A percentile compares a stretch with the other conserved stretches of the same genome.
phyloP scores from a whole-genome alignment of 2,797 vertebrate species.

The Peromyscus attwateri region DNA sequence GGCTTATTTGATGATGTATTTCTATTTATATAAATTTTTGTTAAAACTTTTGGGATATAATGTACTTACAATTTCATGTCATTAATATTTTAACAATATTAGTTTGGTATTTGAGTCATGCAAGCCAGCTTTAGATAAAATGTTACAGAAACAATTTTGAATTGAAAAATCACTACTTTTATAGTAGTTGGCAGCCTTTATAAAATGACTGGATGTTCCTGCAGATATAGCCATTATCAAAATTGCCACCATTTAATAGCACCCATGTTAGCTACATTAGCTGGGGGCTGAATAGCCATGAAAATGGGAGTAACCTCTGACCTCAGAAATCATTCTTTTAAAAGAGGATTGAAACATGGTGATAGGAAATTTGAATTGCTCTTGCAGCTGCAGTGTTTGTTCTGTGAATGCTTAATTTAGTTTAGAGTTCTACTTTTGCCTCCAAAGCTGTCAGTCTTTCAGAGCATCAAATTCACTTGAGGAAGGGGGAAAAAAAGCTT shows the following conservation, averaged over 20 bases:
- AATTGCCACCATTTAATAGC: constrained; percentile 69
- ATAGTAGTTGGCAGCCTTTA: constrained; percentile 58
- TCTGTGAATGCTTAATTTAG: constrained; percentile 80
- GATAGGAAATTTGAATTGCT: constrained; percentile 82
- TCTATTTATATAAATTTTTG: constrained; percentile 46
- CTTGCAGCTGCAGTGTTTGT: constrained; percentile 77
- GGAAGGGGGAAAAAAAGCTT: constrained; percentile 63
- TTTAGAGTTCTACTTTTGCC: constrained; percentile 77
- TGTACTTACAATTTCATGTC: not conserved
- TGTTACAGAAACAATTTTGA: constrained; percentile 69
- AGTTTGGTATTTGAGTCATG: constrained; percentile 63
- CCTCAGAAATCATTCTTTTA: constrained; percentile 77
- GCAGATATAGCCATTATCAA: constrained; percentile 66
- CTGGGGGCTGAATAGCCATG: constrained; percentile 67
- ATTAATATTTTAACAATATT: constrained; percentile 70
- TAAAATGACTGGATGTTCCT: constrained; percentile 67
- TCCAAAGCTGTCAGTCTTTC: constrained; percentile 77
- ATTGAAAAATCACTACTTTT: constrained; percentile 72
- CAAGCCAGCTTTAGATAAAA: constrained; percentile 62
- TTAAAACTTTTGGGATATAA: constrained; percentile 63
- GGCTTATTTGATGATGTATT: constrained; percentile 62
- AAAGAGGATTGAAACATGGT: constrained; percentile 76
- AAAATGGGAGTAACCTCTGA: constrained; percentile 78
- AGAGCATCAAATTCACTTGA: constrained; percentile 76
- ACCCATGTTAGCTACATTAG: constrained; percentile 73